phyloP scores from a whole-genome alignment of 2,888 invertebrate genomes.

The Chrysolina oricalcia region DNA sequence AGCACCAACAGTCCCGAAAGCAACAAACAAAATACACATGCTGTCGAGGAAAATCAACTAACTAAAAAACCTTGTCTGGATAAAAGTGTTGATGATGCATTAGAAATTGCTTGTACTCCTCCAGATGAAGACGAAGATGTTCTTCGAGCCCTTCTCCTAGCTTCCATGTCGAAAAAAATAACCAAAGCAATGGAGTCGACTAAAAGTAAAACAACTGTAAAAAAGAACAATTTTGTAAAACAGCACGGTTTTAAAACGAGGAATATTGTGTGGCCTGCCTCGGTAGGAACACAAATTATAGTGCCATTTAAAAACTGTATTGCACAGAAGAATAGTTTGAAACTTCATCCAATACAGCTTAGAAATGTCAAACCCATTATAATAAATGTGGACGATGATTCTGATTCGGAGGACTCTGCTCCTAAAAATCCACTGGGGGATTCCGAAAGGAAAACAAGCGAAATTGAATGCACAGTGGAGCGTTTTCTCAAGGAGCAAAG shows the following conservation, averaged over 20 bases:
- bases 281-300: conserved; percentile 3
- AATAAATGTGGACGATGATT: conserved; percentile 67
- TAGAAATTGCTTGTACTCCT: conserved; percentile 38
- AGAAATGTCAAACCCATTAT: conserved; percentile 67
- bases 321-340: conserved; percentile 19
- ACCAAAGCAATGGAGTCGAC: conserved; percentile 59
- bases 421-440: conserved; percentile 35
- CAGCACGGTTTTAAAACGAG: not conserved
- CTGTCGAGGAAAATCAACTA: conserved; percentile 62
- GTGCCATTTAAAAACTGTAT: conserved; percentile 34
- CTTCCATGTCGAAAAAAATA: conserved; percentile 76
- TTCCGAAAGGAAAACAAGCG: conserved; percentile 38
- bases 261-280: conserved; percentile 6
- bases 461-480: conserved; percentile 61
- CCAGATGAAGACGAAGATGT: conserved; percentile 77
- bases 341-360: conserved; percentile 43
- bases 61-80: conserved; percentile 46
- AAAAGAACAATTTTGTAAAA: conserved; percentile 9
- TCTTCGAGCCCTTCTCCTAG: conserved; percentile 76
- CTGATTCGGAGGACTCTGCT: conserved; percentile 64
- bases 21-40: conserved; percentile 60
- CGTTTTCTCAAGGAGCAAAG: conserved; percentile 68
- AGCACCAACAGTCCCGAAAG: conserved; percentile 52
- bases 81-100: conserved; percentile 16
- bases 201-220: conserved; percentile 12